Conservation (phyloP, 2,113 vertebrate species). For the Telmatochromis sp. region DNA sequence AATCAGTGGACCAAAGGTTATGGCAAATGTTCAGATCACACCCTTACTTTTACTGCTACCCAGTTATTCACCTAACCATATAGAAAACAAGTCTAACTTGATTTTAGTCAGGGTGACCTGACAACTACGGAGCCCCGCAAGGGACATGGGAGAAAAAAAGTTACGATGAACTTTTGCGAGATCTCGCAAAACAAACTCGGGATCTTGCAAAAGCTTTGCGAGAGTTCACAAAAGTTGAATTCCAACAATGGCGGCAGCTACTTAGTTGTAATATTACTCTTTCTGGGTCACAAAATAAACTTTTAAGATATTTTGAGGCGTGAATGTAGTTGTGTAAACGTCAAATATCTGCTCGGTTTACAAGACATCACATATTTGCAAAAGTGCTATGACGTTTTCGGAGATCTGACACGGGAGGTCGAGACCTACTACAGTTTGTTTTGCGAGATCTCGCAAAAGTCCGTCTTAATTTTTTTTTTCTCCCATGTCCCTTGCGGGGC, state of each 20-base stretch:
- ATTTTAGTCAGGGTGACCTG: neutral
- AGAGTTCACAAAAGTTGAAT: fast-evolving
- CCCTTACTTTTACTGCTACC: neutral
- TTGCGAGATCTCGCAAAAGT: neutral
- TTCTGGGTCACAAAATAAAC: too few species aligned
- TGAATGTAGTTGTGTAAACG: fast-evolving
- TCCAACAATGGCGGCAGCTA: too few species aligned
- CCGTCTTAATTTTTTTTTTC: neutral
- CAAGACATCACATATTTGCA: neutral
- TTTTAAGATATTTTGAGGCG: too few species aligned
- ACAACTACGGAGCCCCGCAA: neutral
- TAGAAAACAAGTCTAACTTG: neutral
- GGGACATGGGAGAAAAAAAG: neutral
- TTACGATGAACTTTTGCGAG: neutral
- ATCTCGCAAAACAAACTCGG: neutral
- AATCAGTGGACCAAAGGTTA: neutral
- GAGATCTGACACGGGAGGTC: too few species aligned
- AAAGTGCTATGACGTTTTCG: neutral
- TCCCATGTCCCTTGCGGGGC: neutral
- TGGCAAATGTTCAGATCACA: neutral
- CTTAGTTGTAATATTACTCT: too few species aligned
- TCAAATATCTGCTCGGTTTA: neutral
- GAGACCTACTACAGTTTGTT: neutral
- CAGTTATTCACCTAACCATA: neutral
- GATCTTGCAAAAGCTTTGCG: fast-evolving